Conservation (phyloP, 2,113 vertebrate species). For the Natator depressus region DNA sequence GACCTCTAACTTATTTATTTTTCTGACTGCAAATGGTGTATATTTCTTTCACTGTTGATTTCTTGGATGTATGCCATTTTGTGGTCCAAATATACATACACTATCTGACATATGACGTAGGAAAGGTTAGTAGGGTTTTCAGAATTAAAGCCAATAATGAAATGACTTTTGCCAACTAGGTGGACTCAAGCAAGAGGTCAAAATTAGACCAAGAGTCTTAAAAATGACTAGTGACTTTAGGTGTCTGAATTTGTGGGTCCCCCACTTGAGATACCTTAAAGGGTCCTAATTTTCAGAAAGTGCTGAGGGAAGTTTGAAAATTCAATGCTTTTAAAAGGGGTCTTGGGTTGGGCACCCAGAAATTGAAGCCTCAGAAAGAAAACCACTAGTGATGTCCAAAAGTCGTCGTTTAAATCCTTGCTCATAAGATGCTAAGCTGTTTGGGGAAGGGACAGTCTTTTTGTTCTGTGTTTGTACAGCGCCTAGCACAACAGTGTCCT, state of each 20-base stretch:
- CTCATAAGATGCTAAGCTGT: not conserved
- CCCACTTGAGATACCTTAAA: not conserved
- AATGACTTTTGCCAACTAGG: not conserved
- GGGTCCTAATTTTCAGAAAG: not conserved
- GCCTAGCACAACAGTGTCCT: not conserved
- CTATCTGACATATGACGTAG: not conserved
- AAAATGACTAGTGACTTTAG: not conserved
- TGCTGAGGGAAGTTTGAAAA: not conserved
- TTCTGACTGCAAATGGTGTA: not conserved
- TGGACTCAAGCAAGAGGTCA: not conserved
- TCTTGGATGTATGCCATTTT: not conserved
- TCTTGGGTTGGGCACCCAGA: not conserved
- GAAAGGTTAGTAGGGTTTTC: not conserved
- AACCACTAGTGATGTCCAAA: not conserved
- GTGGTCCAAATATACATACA: not conserved
- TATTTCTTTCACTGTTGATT: not conserved
- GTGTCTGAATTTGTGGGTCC: not conserved
- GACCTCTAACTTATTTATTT: conserved; percentile 24
- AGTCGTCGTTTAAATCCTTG: not conserved
- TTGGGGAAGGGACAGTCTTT: not conserved
- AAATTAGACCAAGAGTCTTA: not conserved
- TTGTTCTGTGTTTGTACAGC: not conserved
- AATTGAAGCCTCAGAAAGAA: not conserved
- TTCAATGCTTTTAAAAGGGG: not conserved
- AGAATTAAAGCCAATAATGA: not conserved